Conservation (phyloP, 2,797 vertebrate species). For the Phalloptychus januarius region DNA sequence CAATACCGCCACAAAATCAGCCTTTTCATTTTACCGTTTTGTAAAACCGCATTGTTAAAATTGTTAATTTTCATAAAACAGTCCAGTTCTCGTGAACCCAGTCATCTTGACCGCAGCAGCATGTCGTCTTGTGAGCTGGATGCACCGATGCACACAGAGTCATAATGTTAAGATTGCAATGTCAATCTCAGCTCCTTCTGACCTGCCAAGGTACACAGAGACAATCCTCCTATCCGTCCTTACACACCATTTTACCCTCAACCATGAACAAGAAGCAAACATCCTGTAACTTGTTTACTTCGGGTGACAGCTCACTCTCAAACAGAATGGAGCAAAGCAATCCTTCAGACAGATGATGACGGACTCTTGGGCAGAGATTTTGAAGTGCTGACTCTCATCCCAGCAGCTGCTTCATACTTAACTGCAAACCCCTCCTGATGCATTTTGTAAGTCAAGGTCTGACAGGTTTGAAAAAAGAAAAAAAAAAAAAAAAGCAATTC, state of each 20-base stretch:
- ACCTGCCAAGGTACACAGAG: not conserved
- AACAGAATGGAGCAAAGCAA: constrained; percentile 12
- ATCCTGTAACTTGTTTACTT: constrained; percentile 24
- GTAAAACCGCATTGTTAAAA: not conserved
- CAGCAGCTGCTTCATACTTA: constrained; percentile 4
- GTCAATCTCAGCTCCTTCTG: constrained; percentile 13
- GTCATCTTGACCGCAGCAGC: not conserved
- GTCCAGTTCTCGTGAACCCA: not conserved
- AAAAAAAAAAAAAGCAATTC: not conserved
- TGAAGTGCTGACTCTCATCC: constrained; percentile 19
- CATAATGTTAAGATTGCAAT: constrained; percentile 5
- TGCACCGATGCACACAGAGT: not conserved
- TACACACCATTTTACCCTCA: constrained; percentile 16
- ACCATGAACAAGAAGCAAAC: constrained; percentile 13
- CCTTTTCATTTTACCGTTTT: not conserved
- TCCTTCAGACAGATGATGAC: constrained; percentile 16
- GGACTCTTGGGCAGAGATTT: constrained; percentile 14
- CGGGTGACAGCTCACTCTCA: constrained; percentile 7
- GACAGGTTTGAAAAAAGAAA: not conserved
- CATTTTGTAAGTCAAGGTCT: constrained; percentile 14
- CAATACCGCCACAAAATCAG: not conserved
- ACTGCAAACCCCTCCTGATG: not conserved
- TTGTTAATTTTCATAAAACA: not conserved
- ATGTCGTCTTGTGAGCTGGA: not conserved
- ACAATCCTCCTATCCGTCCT: not conserved